Evolutionary conservation across 2,113 vertebrate species (phyloP).

Genomic region (Siniperca knerii): DNA sequence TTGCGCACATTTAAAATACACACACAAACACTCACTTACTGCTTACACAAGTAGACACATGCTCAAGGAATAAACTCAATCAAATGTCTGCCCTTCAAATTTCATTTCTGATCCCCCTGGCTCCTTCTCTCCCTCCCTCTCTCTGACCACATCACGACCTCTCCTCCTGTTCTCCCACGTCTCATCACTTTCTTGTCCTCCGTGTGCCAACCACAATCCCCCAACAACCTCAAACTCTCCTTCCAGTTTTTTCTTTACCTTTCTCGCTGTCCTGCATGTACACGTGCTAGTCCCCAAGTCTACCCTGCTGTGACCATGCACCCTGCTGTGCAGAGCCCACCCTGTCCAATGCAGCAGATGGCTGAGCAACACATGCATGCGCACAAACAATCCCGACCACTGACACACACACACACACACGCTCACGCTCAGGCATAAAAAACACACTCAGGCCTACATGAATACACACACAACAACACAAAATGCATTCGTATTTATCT

Average conservation of each 20-base stretch:
- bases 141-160: constrained; percentile 51
- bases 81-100: constrained; percentile 71
- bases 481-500: not conserved
- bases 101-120: constrained; percentile 58
- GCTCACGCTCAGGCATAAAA: not conserved
- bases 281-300: not conserved
- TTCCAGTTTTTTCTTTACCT: constrained; percentile 29
- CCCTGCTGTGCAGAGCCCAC: constrained; percentile 62
- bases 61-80: constrained; percentile 75
- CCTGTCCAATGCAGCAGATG: constrained; percentile 71
- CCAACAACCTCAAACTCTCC: constrained; percentile 54
- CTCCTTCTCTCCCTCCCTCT: constrained; percentile 11
- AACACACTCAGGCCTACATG: not conserved
- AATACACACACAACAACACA: constrained; percentile 9
- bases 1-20: constrained; percentile 67
- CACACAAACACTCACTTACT: constrained; percentile 49
- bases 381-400: constrained; percentile 22
- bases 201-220: constrained; percentile 15
- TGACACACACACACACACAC: not conserved
- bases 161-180: constrained; percentile 44
- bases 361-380: constrained; percentile 48
- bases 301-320: constrained; percentile 26
- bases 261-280: not conserved
- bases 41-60: constrained; percentile 67
- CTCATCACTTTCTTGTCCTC: constrained; percentile 35